Evolutionary conservation across 2,113 vertebrate species (phyloP).

Genomic region (Microcebus jonahi): DNA sequence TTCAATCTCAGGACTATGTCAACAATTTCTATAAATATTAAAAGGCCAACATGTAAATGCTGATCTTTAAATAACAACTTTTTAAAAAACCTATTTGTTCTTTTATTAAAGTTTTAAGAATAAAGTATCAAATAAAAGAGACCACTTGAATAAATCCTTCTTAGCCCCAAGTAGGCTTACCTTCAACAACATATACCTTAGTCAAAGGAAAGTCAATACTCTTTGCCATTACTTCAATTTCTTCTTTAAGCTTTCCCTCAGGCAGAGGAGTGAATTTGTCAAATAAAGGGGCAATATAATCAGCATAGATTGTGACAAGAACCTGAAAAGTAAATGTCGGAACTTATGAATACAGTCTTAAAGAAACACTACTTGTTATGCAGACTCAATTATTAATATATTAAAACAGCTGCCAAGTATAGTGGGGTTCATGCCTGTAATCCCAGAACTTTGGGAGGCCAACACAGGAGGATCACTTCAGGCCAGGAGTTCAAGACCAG

Average conservation of each 20-base stretch:
- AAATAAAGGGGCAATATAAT: constrained; percentile 98
- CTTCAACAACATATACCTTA: constrained; percentile 99
- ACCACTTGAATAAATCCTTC: not conserved
- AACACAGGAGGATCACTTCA: not conserved
- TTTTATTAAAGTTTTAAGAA: constrained; percentile 41
- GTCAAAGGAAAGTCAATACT: constrained; percentile 97
- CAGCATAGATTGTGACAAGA: constrained; percentile 99
- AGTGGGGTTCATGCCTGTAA: not conserved
- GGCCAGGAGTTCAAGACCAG: too few relatives aligned
- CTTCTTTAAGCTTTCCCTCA: constrained; percentile 95
- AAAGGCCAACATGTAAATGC: constrained; percentile 27
- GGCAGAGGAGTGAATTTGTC: constrained; percentile 98
- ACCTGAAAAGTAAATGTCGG: constrained; percentile 86
- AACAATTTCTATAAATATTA: constrained; percentile 28
- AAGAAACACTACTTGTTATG: constrained; percentile 11
- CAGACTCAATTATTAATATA: not conserved
- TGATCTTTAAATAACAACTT: constrained; percentile 45
- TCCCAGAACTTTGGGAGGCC: not conserved
- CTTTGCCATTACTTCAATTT: constrained; percentile 95
- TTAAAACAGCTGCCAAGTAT: not conserved
- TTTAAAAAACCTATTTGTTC: not conserved
- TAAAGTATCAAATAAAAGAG: constrained; percentile 48
- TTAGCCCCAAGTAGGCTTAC: constrained; percentile 81
- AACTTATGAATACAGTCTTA: constrained; percentile 43
- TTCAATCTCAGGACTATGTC: not conserved